Evolutionary conservation across 2,888 invertebrate species (phyloP).

Genomic region (Serripes groenlandicus): DNA sequence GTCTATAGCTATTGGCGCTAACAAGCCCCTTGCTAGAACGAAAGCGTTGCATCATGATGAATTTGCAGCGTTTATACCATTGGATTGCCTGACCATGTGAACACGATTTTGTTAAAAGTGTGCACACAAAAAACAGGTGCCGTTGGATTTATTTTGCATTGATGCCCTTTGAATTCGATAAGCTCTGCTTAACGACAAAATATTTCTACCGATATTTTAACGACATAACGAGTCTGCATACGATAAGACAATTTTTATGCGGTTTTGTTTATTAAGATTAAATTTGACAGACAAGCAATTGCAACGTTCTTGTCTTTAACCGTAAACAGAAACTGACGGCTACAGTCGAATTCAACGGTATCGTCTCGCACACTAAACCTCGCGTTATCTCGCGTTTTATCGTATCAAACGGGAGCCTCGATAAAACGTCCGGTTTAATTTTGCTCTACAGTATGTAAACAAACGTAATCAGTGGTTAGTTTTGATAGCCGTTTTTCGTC

Average conservation of each 20-base stretch:
- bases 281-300: slow-evolving; percentile 16
- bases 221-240: background rate
- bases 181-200: slow-evolving; percentile 9
- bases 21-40: background rate
- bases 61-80: background rate
- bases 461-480: slow-evolving; percentile 26
- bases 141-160: slow-evolving; percentile 2
- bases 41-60: background rate
- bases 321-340: slow-evolving; percentile 23
- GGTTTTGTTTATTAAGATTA: slow-evolving; percentile 25
- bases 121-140: slow-evolving; percentile 15
- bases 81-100: background rate
- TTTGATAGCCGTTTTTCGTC: background rate
- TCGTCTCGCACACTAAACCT: slow-evolving; percentile 28
- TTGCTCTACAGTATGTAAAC: slow-evolving; percentile 15
- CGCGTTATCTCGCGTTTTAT: slow-evolving; percentile 29
- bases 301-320: slow-evolving; percentile 13
- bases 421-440: slow-evolving; percentile 27
- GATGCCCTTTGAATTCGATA: slow-evolving; percentile 9
- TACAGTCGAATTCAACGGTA: slow-evolving; percentile 18
- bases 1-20: background rate
- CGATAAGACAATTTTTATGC: slow-evolving; percentile 18
- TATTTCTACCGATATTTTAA: background rate
- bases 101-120: background rate
- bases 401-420: slow-evolving; percentile 24